phyloP scores from a whole-genome alignment of 1,140 invertebrate species.

The Muscidifurax raptorellus region DNA sequence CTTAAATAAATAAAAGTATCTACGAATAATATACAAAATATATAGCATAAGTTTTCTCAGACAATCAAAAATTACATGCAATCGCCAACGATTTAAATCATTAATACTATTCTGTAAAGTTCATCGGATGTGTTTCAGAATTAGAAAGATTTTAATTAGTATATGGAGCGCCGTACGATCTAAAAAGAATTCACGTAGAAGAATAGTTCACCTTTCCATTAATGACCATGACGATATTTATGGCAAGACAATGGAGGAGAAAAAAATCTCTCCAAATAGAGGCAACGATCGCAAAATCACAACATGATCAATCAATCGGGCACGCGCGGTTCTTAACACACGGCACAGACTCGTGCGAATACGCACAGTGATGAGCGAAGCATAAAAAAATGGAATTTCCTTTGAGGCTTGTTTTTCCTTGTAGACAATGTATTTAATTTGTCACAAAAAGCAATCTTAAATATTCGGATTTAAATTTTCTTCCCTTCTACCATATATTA shows the following conservation, averaged over 20 bases:
- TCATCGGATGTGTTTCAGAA: neutral
- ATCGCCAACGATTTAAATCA: neutral
- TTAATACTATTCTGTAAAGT: slow-evolving; percentile 18
- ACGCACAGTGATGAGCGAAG: slow-evolving; percentile 16
- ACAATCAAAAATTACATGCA: neutral
- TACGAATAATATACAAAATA: slow-evolving; percentile 38
- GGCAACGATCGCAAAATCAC: slow-evolving; percentile 45
- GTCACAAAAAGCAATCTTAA: neutral
- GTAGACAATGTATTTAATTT: neutral
- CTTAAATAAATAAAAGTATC: slow-evolving; percentile 43
- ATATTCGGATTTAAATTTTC: neutral
- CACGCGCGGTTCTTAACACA: slow-evolving; percentile 29
- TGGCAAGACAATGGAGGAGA: slow-evolving; percentile 45
- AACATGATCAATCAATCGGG: slow-evolving; percentile 38
- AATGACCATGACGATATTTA: slow-evolving; percentile 44
- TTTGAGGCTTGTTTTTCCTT: neutral
- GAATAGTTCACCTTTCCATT: neutral
- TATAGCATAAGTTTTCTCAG: slow-evolving; percentile 1
- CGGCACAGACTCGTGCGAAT: slow-evolving; percentile 2
- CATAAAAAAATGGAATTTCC: neutral
- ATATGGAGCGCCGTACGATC: neutral
- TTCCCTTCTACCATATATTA: neutral
- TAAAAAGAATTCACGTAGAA: neutral
- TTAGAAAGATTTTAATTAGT: neutral
- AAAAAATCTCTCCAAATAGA: slow-evolving; percentile 40